Evolutionary conservation across 1,140 invertebrate species (phyloP).

Genomic region (Aphis craccivora): DNA sequence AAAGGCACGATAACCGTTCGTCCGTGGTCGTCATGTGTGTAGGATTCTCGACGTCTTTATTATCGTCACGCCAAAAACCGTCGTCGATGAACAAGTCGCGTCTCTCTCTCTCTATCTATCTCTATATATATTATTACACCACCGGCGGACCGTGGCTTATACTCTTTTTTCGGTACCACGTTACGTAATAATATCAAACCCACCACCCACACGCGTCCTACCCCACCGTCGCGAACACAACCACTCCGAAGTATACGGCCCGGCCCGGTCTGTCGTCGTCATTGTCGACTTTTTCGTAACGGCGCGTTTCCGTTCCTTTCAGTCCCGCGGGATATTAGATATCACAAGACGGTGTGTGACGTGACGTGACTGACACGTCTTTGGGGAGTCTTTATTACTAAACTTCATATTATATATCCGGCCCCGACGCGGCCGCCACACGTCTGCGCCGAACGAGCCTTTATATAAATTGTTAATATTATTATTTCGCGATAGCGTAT

Average conservation of each 20-base stretch:
- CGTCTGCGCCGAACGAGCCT: background rate
- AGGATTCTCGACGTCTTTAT: background rate
- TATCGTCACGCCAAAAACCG: background rate
- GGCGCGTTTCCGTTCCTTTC: background rate
- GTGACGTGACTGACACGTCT: conserved; percentile 37
- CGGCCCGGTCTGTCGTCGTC: background rate
- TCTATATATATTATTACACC: background rate
- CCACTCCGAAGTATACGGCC: background rate
- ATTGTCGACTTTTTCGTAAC: background rate
- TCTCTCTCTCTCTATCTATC: too few species aligned
- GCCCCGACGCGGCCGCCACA: background rate
- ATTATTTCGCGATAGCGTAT: conserved; percentile 41
- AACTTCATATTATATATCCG: conserved; percentile 37
- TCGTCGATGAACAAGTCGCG: background rate
- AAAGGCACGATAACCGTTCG: background rate
- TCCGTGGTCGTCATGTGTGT: background rate
- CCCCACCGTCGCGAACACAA: too few species aligned
- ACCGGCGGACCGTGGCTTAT: background rate
- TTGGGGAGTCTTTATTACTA: conserved; percentile 47
- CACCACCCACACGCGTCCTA: too few species aligned
- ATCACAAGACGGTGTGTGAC: background rate
- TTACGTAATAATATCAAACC: background rate
- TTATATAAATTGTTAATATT: conserved; percentile 10
- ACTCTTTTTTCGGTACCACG: background rate
- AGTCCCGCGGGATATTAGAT: conserved; percentile 32